Evolutionary conservation across 2,113 vertebrate genomes (phyloP).

Genomic region (Poicephalus gulielmi): DNA sequence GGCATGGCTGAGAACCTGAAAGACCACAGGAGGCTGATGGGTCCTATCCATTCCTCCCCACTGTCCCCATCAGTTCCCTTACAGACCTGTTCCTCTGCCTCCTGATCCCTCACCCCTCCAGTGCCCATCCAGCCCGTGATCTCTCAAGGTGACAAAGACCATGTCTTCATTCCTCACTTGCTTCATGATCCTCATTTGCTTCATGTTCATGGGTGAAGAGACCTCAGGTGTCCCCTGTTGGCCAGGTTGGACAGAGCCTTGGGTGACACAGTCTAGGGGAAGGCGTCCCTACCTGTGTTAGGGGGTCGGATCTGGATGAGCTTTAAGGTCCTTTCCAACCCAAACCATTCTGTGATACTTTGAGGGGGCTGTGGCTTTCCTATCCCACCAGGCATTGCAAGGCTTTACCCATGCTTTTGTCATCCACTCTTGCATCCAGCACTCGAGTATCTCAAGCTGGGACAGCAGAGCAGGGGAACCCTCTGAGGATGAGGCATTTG

Average conservation of each 20-base stretch:
- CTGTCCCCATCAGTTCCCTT: neutral
- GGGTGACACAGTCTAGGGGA: neutral
- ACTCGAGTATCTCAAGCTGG: neutral
- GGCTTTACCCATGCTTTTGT: neutral
- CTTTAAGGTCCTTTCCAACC: neutral
- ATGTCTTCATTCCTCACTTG: neutral
- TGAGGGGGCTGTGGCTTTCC: neutral
- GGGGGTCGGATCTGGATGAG: neutral
- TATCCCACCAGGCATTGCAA: neutral
- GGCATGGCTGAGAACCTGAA: neutral
- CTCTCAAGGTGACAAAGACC: neutral
- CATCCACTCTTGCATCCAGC: neutral
- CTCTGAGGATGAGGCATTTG: neutral
- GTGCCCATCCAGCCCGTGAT: too few relatives aligned
- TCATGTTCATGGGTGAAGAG: neutral
- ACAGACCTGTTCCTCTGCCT: neutral
- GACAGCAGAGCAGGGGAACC: neutral
- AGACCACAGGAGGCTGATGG: neutral
- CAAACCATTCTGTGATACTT: neutral
- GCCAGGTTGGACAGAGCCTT: neutral
- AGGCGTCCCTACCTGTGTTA: neutral
- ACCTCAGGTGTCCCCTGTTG: neutral
- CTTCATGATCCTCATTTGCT: neutral
- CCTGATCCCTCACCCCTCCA: rapidly evolving
- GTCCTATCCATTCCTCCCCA: neutral